Evolutionary conservation across 2,888 invertebrate species (phyloP).

Genomic region (Pycnomerus fuliginosus): DNA sequence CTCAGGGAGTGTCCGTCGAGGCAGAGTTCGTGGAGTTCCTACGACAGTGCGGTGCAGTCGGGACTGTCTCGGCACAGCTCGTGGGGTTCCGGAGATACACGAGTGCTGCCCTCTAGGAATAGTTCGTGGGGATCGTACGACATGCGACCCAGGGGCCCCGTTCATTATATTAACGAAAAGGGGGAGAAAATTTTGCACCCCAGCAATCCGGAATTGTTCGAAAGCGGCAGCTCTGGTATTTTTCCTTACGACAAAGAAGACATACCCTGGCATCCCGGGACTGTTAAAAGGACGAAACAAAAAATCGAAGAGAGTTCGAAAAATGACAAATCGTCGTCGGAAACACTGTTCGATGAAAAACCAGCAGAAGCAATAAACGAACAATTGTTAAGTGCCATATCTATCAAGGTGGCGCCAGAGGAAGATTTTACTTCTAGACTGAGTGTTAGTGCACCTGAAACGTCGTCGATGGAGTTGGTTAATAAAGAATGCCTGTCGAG

Average conservation of each 20-base stretch:
- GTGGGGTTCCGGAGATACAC: conserved; percentile 76
- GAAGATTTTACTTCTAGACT: conserved; percentile 49
- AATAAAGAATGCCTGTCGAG: conserved; percentile 41
- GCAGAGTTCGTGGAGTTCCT: conserved; percentile 76
- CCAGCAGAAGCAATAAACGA: conserved; percentile 41
- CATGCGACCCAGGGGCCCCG: conserved; percentile 53
- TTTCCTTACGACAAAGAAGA: conserved; percentile 62
- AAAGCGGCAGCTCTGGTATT: conserved; percentile 51
- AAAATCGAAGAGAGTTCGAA: conserved; percentile 60
- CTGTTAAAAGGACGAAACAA: conserved; percentile 69
- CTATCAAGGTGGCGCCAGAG: conserved; percentile 54
- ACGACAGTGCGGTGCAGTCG: conserved; percentile 74
- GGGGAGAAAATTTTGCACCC: conserved; percentile 37
- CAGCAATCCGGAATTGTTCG: conserved; percentile 31
- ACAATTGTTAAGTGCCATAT: conserved; percentile 58
- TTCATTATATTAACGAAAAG: conserved; percentile 46
- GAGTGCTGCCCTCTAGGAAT: conserved; percentile 65
- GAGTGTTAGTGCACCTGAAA: conserved; percentile 65
- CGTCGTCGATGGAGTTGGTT: conserved; percentile 52
- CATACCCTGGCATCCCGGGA: conserved; percentile 67
- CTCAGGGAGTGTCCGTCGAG: conserved; percentile 60
- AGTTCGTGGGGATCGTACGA: conserved; percentile 75
- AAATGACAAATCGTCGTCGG: conserved; percentile 44
- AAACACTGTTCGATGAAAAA: conserved; percentile 37
- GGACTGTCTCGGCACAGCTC: conserved; percentile 74